Base-by-base conservation (phyloP, 1,140 invertebrate genomes). In the Panagrolaimus sp. region DNA sequence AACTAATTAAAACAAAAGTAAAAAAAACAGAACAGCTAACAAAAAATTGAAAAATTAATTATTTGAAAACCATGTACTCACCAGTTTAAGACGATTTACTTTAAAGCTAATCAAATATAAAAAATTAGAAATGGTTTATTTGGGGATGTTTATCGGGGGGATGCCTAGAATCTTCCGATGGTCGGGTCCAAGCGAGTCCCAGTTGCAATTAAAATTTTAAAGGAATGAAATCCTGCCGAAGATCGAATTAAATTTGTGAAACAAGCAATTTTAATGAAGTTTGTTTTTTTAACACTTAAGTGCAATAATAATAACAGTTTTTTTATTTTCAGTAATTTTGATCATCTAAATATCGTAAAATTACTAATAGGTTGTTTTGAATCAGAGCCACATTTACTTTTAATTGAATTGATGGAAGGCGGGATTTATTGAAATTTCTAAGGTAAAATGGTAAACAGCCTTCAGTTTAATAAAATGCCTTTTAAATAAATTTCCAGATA, bases 361-460 rank as follows among this genome's bases (percentile, higher is more conserved):
- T 86, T 98, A 7, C 86, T 97, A 2, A 95, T 94, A 0, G 91
- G 98, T 1, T 96, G 94, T 83, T 87, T 95, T 2, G 92, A 96
- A 80, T 12, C 62, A 7, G 69, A 74, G 17, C 90, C 92, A 12
- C 91, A 92, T 74, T 92, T 93, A 74, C 89, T 98, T 52, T 90
- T 98, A 17, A 89, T 98, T 86, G 95, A 98, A 84, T 86, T 97
- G 9, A 98, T 98, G 96, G 91, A 95, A 84, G 92, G 90, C 0
- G 94, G 95, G 94, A 98, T 85, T 85, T 98, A 28, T 86, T 96
- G 0, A 92, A 90, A 48, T 97, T 94, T 84, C 85, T 98, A n/a
- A 26, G 43, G 12, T 67, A 32, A n/a, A n/a, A n/a, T n/a, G n/a
- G n/a, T n/a, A n/a, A n/a, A n/a, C n/a, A n/a, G n/a, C n/a, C n/a